Base-by-base conservation (phyloP, 2,797 vertebrate genomes). In the Acropternis orthonyx region DNA sequence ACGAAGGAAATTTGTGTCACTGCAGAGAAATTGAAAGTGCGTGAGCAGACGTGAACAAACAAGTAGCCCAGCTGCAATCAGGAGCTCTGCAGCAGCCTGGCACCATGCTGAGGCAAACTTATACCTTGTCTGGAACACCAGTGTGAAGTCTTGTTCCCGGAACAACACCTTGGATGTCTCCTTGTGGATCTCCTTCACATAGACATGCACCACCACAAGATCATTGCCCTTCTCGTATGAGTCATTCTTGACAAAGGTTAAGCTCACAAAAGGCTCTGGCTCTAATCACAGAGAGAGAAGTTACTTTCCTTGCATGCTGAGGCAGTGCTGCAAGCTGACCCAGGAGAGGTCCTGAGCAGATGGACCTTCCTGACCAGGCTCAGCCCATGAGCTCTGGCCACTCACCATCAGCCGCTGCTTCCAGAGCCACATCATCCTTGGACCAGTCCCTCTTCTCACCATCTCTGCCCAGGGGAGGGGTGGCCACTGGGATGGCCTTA, bases 221-320 rank as follows among this genome's bases (percentile, higher is more conserved):
- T 99, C 99, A 0, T 98, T 99, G 68, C 99, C 99, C 95, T 99
- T 99, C 98, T 99, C 99, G 0, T 99, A 99, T 0, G 98, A 99
- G 89, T 99, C 99, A 49, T 99, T 99, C 98, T 99, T 99, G 95
- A 99, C 98, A 88, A 98, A 97, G 11, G 97, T 97, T 96, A 99
- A 96, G 97, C 98, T 99, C 67, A 99, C 98, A 97, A 99, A 98
- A 44, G 99, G 98, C 95, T 99, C 99, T 16, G 98, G 98, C 68
- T 98, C 99, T 98, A 88, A 32, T 17, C 3, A 56, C 88, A 76
- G 68, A 82, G 63, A 90, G 22, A 59, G 11, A 49, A 1, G 20
- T 94, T 85, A 93, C 32, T 20, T 30, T 71, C 41, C 28, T 26
- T n/a, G 44, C 13, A 39, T 0, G 1, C 49, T 15, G 37, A 74